These are phyloP conservation scores for Gymnopithys bicolor DNA, from an alignment of 2,797 vertebrate genomes.

Conservation along the genomic window DNA sequence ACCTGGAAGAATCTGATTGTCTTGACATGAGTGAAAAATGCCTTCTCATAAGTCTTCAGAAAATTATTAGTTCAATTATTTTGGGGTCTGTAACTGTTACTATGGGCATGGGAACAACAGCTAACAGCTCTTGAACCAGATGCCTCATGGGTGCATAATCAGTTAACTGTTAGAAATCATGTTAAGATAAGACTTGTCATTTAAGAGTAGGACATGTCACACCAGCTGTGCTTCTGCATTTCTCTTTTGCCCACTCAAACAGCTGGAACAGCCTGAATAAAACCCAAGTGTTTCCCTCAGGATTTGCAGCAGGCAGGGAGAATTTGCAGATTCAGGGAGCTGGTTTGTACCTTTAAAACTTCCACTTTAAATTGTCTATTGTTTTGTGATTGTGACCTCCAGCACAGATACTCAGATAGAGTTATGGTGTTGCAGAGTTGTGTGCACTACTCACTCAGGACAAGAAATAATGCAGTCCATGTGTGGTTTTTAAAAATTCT, in stretches of 20 bases:
- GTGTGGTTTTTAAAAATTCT: accelerated
- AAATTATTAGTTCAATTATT: neutral
- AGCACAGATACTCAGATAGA: neutral
- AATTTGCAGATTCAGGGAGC: neutral
- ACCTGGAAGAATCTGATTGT: neutral
- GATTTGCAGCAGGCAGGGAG: neutral
- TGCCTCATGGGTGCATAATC: neutral
- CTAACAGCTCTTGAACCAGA: neutral
- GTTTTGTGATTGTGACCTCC: neutral
- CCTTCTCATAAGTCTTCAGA: neutral
- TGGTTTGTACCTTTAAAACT: neutral
- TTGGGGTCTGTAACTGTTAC: neutral
- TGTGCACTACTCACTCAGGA: neutral
- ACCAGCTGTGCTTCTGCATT: neutral
- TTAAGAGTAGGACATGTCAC: neutral
- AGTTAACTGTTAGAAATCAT: neutral
- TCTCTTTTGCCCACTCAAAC: neutral
- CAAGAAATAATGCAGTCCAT: neutral
- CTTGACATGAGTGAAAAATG: neutral
- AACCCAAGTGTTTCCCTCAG: neutral
- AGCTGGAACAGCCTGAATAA: neutral
- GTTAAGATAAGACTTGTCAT: neutral
- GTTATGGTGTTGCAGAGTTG: neutral
- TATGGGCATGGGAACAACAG: neutral
- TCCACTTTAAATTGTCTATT: neutral